Base-by-base conservation (phyloP, 2,888 invertebrate genomes). In the Idaea dimidiata region DNA sequence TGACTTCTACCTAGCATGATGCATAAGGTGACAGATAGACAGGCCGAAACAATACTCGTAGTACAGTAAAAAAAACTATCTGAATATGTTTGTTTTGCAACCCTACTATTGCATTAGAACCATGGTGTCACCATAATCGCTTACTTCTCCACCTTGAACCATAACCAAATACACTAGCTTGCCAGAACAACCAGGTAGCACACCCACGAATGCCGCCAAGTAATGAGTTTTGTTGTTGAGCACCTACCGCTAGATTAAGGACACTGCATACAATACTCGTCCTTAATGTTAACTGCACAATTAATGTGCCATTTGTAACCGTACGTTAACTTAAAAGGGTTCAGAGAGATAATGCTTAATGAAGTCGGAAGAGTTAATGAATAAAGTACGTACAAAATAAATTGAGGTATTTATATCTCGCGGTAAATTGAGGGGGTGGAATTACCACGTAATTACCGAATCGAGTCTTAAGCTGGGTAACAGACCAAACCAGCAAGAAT, bases 211-310 rank as follows among this genome's bases (percentile, higher is more conserved):
- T 83, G 82, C 82, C 82, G 76, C 70, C 78, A 76, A 83, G 87
- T 89, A 90, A 90, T 89, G 89, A 90, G 91, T 89, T 91, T 91
- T 89, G 89, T 90, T 90, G 88, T 88, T 85, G 78, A 86, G 82
- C 84, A 82, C 82, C 84, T 81, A 84, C 82, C 78, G 77, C 78
- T 76, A 85, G 86, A 88, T 88, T 88, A 89, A 79, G 84, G 83
- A 84, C 84, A 86, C 78, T 79, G 75, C 75, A 76, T 78, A 76
- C 78, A 75, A 81, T 77, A 80, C 78, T 76, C 72, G 77, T 73
- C 77, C 73, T 74, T 61, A 63, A 65, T 65, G 57, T 61, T 62
- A 62, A 59, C 56, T 43, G 59, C 55, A 59, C 32, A 59, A 63
- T 54, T 62, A 43, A 43, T 43, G 43, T 43, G 43, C 43, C 43